Base-by-base conservation (phyloP, 2,113 vertebrate genomes). In the Tupaia tana region DNA sequence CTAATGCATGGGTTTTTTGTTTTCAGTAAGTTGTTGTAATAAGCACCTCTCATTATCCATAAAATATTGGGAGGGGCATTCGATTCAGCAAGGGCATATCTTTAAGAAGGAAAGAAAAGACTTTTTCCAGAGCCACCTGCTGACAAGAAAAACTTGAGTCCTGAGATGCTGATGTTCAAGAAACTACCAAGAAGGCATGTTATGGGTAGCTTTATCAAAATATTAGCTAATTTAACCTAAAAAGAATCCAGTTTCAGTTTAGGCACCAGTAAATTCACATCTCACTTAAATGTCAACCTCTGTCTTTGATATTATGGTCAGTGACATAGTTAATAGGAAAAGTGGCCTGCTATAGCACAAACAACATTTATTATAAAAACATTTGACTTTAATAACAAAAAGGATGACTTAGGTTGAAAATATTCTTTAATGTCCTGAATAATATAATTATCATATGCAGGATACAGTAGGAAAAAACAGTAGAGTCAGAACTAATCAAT, bases 291-390 rank as follows among this genome's bases (percentile, higher is more conserved):
- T 74, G 13, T 93, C 92, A 96, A 31, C 69, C 89, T 88, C 64
- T 92, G 34, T 61, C 14, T 64, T 88, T 90, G 92, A 93, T 86
- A 59, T 96, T 96, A 43, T 1, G 67, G 81, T 95, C 66, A 54
- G 73, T 85, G 90, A 91, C 91, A 87, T 95, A 75, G 77, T 93
- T 98, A 94, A 96, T 92, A 91, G 91, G 67, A 97, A 96, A 71
- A 93, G 86, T 73, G 64, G 43, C 91, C 78, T 85, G 74, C 71
- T 94, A 86, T 80, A 29, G 56, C 89, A 61, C 89, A 94, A 98
- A 97, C 95, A 93, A 22, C 92, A 89, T 91, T 79, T 85, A 82
- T n/a, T 80, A 16, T 31, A 43, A 61, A 29, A 81, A 13, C 3
- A 58, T 78, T 43, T 71, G 34, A 69, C 58, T 80, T 82, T 59